Base-by-base conservation (phyloP, 1,140 invertebrate genomes). In the Diploscapter pachys region DNA sequence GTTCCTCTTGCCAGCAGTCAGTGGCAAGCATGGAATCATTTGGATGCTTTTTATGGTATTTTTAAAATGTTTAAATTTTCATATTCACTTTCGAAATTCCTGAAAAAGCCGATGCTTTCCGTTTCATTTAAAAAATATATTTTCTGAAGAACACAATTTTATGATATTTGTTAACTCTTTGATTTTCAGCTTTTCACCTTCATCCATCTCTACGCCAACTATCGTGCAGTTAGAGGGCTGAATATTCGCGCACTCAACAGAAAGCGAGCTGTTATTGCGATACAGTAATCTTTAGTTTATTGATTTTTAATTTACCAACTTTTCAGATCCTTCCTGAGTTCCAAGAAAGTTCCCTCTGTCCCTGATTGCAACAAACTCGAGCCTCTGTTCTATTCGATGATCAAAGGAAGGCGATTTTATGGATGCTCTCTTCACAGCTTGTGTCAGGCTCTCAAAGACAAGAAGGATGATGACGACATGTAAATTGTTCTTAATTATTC, bases 181-280 rank as follows among this genome's bases (percentile, higher is more conserved):
- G 31, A 48, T 52, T 70, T 72, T 72, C 61, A 72, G 49, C 62
- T 91, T 2, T 90, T 95, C 80, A 92, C 93, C n/a, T 78, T 87
- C 49, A 80, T 94, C 48, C 95, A 98, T 88, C 87, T 96, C 2
- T 90, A 90, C 83, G 90, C 92, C 4, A 97, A 97, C 88, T 93
- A 93, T 82, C 88, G 88, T 76, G 94, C 94, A 5, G 92, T 97
- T 0, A 89, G 89, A 79, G 87, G 91, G 4, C 86, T 91, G 86
- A 90, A 77, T 79, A 89, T 96, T 84, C 89, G 91, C 81, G 90
- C 90, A 2, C 89, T 97, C 5, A 97, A 96, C 85, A 72, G 77
- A 56, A 67, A 73, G 49, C 49, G 81, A 61, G 53, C 83, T 6
- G 48, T 68, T 8, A 67, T 83, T n/a, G 53, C 65, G 62, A 80